A percentile compares a stretch with the other conserved stretches of the same genome.
Evolutionary conservation across 64 coral and sea anemone species (phyloP).

Genomic region (Platygyra sinensis): DNA sequence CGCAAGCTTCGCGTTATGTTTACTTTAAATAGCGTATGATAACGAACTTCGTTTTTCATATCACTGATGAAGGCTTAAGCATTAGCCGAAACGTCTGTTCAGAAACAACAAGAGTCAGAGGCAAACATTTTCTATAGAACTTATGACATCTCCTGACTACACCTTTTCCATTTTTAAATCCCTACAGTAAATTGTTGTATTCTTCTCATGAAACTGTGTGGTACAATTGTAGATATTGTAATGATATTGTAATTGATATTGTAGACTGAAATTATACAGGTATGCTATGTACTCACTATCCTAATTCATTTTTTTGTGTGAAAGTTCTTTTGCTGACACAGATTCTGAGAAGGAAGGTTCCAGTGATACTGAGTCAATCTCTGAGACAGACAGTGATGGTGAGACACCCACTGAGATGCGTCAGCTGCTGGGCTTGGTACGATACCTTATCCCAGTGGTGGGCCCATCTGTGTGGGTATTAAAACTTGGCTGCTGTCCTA

Average conservation of each 20-base stretch:
- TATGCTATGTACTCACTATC: background rate
- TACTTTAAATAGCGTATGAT: too few relatives aligned
- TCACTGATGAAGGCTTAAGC: too few relatives aligned
- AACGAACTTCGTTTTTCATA: too few relatives aligned
- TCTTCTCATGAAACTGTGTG: too few relatives aligned
- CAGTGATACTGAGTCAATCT: constrained; percentile 39
- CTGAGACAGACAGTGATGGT: constrained; percentile 31
- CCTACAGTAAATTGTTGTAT: too few relatives aligned
- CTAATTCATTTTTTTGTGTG: constrained; percentile 47
- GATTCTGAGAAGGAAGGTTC: constrained; percentile 77
- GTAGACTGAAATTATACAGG: background rate
- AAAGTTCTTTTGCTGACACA: constrained; percentile 85
- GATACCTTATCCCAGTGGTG: constrained; percentile 82
- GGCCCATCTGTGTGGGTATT: constrained; percentile 80
- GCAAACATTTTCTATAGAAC: too few relatives aligned
- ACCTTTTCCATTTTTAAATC: too few relatives aligned
- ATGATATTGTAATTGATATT: background rate
- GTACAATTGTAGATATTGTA: too few relatives aligned
- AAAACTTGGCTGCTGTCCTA: constrained; percentile 85
- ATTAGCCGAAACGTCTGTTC: too few relatives aligned
- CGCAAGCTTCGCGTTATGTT: too few relatives aligned
- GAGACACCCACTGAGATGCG: constrained; percentile 42
- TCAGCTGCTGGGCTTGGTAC: constrained; percentile 78
- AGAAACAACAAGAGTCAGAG: too few relatives aligned
- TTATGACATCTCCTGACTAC: too few relatives aligned